Conservation (phyloP, 2,797 vertebrate genomes). For the Gouania willdenowi region DNA sequence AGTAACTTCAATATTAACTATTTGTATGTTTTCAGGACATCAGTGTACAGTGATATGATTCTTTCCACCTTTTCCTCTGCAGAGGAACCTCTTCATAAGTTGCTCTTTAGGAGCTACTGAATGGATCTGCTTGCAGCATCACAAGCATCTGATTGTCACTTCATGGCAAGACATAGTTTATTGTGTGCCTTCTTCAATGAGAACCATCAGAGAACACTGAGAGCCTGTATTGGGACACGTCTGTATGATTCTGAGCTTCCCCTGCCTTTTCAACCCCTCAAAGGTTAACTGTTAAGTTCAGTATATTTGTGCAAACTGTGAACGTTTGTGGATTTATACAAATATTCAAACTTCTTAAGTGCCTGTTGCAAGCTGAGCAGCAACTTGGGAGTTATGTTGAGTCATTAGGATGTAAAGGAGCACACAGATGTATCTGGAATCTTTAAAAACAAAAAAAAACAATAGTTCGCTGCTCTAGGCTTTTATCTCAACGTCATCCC, state of each 20-base stretch:
- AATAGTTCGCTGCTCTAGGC: too few relatives aligned
- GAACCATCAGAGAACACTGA: conserved; percentile 27
- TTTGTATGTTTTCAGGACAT: conserved; percentile 71
- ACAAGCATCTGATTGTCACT: conserved; percentile 42
- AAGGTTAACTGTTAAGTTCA: conserved; percentile 12
- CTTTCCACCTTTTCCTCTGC: conserved; percentile 16
- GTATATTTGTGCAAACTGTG: conserved; percentile 32
- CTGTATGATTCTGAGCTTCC: too few relatives aligned
- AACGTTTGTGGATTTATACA: conserved; percentile 34
- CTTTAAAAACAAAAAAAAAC: too few relatives aligned
- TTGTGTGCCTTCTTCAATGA: conserved; percentile 38
- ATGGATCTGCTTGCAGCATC: conserved; percentile 40
- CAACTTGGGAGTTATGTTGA: too few relatives aligned
- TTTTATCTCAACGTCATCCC: conserved; percentile 22
- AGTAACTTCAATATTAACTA: conserved; percentile 77
- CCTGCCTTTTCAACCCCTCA: too few relatives aligned
- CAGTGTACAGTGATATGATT: conserved; percentile 61
- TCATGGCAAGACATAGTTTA: conserved; percentile 41
- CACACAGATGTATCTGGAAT: conserved; percentile 23
- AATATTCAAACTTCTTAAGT: too few relatives aligned
- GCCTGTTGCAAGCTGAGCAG: conserved; percentile 9
- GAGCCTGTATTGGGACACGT: conserved; percentile 31
- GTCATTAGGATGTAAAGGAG: too few relatives aligned
- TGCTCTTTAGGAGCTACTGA: conserved; percentile 36
- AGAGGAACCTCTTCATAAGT: conserved; percentile 26